Conservation (phyloP, 2,113 vertebrate genomes). For the Pangasianodon hypophthalmus region DNA sequence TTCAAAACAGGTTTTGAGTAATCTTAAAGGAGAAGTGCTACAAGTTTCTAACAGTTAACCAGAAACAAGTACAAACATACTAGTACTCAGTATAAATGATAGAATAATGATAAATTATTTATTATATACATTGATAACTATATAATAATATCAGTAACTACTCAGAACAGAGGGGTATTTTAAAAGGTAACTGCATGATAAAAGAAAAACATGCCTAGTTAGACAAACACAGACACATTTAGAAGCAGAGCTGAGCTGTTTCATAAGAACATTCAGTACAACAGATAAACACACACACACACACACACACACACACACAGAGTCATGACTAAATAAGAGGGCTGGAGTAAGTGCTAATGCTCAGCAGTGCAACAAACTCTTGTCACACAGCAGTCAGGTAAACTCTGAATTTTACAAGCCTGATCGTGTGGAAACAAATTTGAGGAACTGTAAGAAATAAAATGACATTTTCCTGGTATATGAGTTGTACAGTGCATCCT, state of each 20-base stretch:
- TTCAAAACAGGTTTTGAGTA: no score
- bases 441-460: not conserved
- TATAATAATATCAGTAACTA: not conserved
- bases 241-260: not conserved
- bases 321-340: not conserved
- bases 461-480: not conserved
- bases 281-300: not conserved
- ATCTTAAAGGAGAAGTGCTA: not conserved
- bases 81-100: not conserved
- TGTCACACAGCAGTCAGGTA: not conserved
- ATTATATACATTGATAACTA: not conserved
- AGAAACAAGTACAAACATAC: not conserved
- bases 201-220: not conserved
- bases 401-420: not conserved
- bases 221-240: not conserved
- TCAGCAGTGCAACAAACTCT: not conserved
- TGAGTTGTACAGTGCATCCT: not conserved
- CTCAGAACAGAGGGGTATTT: not conserved
- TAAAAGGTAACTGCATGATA: not conserved
- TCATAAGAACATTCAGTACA: not conserved
- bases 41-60: not conserved
- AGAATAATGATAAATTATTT: not conserved
- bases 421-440: not conserved
- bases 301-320: not conserved
- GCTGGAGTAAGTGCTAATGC: not conserved